Base-by-base conservation (phyloP, 2,888 invertebrate species). In the Pinctada fucata region DNA sequence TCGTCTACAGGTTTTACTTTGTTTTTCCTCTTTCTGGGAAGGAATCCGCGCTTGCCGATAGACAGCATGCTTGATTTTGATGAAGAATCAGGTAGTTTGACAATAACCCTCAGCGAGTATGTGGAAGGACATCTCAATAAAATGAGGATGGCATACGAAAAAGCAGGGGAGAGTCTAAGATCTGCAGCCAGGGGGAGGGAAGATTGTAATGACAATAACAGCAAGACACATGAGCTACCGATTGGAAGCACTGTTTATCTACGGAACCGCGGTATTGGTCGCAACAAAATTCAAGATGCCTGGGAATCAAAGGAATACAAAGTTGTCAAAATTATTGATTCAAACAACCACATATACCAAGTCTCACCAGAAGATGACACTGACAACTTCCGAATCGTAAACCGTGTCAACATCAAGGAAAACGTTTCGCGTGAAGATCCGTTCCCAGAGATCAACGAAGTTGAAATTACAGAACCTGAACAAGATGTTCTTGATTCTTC, bases 11-110 rank as follows among this genome's bases (percentile, higher is more conserved):
- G 81, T 0, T 77, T 75, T 31, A 70, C 64, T 1, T 81, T 80
- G 13, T 76, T 75, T 47, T 63, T 75, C 52, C 75, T 79, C 10
- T 73, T 83, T 58, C 80, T 80, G 70, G 80, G 83, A 6, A 68
- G 79, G 64, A 63, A 80, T 49, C 79, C 80, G 3, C 50, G 75
- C 45, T 65, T 80, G 2, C 50, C 74, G 13, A 50, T 64, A 3
- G 64, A 64, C 49, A 64, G 16, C 45, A 2, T 63, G 72, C 16
- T 71, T 48, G 31, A n/a, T 48, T 47, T 64, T n/a, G n/a, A n/a
- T n/a, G n/a, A n/a, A n/a, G n/a, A n/a, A n/a, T n/a, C n/a, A n/a
- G n/a, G n/a, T n/a, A n/a, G n/a, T n/a, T n/a, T n/a, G n/a, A n/a
- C n/a, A n/a, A n/a, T n/a, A n/a, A n/a, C n/a, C n/a, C n/a, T n/a